A percentile compares a stretch with the other conserved stretches of the same genome.
Conservation (phyloP, 1,140 invertebrate species). For the Cydia pomonella region DNA sequence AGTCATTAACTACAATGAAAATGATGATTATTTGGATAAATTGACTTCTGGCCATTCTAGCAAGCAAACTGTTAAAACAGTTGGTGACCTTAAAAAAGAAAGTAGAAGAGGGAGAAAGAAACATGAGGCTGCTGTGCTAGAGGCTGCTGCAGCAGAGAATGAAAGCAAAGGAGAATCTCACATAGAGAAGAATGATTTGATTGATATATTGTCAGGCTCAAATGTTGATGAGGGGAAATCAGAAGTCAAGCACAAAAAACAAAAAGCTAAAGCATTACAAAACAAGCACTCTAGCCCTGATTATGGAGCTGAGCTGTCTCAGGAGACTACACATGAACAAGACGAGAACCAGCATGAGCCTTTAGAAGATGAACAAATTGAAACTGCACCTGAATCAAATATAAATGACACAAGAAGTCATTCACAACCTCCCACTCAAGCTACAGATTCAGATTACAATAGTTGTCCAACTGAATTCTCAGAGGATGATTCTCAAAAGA, state of each 20-base stretch:
- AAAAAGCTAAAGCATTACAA: slow-evolving; percentile 56
- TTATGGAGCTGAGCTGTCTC: slow-evolving; percentile 41
- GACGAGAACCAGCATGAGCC: slow-evolving; percentile 46
- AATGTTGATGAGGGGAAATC: slow-evolving; percentile 46
- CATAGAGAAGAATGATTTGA: slow-evolving; percentile 63
- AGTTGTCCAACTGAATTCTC: slow-evolving; percentile 71
- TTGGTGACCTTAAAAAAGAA: slow-evolving; percentile 71
- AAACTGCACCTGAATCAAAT: slow-evolving; percentile 41
- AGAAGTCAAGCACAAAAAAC: slow-evolving; percentile 63
- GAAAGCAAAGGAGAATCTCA: slow-evolving; percentile 54
- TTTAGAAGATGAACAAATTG: slow-evolving; percentile 51
- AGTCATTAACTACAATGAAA: slow-evolving; percentile 80
- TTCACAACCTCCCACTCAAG: slow-evolving; percentile 58
- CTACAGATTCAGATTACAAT: slow-evolving; percentile 72
- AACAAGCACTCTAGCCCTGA: slow-evolving; percentile 57
- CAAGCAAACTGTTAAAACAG: slow-evolving; percentile 63
- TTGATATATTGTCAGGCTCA: slow-evolving; percentile 60
- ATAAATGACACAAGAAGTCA: slow-evolving; percentile 52
- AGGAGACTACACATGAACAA: slow-evolving; percentile 47
- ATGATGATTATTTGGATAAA: slow-evolving; percentile 74
- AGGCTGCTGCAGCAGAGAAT: slow-evolving; percentile 42
- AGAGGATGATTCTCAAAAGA: slow-evolving; percentile 68
- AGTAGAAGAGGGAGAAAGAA: slow-evolving; percentile 62
- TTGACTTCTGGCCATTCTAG: slow-evolving; percentile 54
- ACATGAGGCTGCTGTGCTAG: slow-evolving; percentile 47